Base-by-base conservation (phyloP, 2,797 vertebrate species). In the Avahi laniger region DNA sequence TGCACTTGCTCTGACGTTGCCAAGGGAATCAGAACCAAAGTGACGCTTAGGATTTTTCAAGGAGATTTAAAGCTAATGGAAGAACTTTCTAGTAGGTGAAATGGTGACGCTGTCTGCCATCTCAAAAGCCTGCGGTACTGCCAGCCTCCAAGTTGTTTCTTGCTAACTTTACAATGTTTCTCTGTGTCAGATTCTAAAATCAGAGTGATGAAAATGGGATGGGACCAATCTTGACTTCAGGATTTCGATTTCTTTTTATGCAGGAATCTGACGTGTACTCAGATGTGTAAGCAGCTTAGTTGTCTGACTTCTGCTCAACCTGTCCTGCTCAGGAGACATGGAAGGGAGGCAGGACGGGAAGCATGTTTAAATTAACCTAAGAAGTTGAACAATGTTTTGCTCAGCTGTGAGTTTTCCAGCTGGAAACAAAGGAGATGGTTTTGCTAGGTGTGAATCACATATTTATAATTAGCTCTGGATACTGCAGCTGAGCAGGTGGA, bases 51-150 rank as follows among this genome's bases (percentile, higher is more conserved):
- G 43, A 11, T n/a, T 69, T 80, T 81, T 17, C 20, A 8, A 63
- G 69, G 63, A 81, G 48, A 41, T 30, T 24, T 43, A 54, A 86
- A 50, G 43, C 43, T 48, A 28, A 35, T 0, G 13, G 33, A 83
- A 75, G 48, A 72, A 15, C 20, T 22, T 84, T 85, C 46, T 46
- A 14, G 73, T 15, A 13, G 91, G 33, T 65, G 82, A 89, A 70
- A n/a, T 1, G 26, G 17, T 4, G 35, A 14, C 0, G 12, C 63
- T 0, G 0, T 30, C 6, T 3, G 70, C 50, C 76, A 28, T 33
- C 50, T 94, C 46, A n/a, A 26, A 76, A 80, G 33, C n/a, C 2
- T 9, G 38, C 1, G 72, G 26, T 8, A 28, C 80, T 59, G n/a
- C 7, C 17, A 18, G 50, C 20, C 17, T 85, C 61, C 22, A 26